phyloP scores from a whole-genome alignment of 1,140 invertebrate species.

The Melitaea cinxia region DNA sequence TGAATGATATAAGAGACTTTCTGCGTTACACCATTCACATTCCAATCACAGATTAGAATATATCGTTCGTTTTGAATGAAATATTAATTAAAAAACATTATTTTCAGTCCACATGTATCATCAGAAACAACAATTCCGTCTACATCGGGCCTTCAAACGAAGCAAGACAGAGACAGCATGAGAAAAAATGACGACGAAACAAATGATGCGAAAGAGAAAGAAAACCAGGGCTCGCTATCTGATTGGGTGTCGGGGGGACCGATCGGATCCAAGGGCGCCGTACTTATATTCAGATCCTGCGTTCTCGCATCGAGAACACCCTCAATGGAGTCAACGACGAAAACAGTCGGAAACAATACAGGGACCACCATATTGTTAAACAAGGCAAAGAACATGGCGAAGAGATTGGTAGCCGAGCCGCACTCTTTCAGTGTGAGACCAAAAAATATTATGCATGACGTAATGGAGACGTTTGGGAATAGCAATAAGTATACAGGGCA shows the following conservation, averaged over 20 bases:
- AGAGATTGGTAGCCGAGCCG: constrained; percentile 67
- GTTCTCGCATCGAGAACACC: constrained; percentile 79
- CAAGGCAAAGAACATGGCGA: constrained; percentile 76
- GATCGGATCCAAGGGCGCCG: constrained; percentile 78
- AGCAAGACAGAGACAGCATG: constrained; percentile 60
- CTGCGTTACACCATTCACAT: not conserved
- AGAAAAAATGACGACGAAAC: constrained; percentile 66
- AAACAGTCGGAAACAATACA: constrained; percentile 69
- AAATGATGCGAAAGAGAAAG: constrained; percentile 49
- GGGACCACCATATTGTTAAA: constrained; percentile 71
- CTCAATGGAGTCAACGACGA: constrained; percentile 70
- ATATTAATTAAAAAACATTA: not conserved
- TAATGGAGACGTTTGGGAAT: constrained; percentile 76
- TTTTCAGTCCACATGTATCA: constrained; percentile 77
- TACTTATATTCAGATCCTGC: constrained; percentile 83
- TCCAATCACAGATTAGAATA: not conserved
- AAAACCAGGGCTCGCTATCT: constrained; percentile 83
- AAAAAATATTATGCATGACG: constrained; percentile 76
- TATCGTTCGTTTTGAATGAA: not conserved
- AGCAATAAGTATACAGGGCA: constrained; percentile 58
- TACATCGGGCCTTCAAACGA: constrained; percentile 67
- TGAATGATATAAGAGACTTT: not conserved
- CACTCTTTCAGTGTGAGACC: constrained; percentile 65
- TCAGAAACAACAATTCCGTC: constrained; percentile 70
- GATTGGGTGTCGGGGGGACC: constrained; percentile 82